Conservation (phyloP, 2,797 vertebrate species). For the Enoplosus armatus region DNA sequence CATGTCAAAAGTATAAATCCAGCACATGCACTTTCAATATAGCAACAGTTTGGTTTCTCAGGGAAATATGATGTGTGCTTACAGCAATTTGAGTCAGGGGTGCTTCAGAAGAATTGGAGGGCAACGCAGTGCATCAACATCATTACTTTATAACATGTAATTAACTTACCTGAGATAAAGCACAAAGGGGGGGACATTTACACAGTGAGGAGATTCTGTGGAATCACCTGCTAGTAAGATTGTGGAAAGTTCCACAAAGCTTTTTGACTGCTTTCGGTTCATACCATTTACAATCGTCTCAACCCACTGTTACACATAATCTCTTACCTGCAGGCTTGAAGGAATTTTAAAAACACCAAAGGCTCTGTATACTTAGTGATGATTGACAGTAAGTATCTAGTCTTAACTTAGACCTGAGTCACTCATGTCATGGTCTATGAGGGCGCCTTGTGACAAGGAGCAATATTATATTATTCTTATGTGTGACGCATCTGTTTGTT, state of each 20-base stretch:
- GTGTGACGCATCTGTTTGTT: not conserved
- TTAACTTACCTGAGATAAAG: not conserved
- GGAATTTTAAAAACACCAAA: constrained; percentile 13
- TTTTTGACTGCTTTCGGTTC: not conserved
- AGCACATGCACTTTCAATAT: not conserved
- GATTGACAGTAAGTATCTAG: constrained; percentile 15
- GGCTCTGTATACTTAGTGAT: not conserved
- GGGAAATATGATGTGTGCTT: not conserved
- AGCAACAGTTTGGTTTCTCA: not conserved
- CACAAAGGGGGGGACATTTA: not conserved
- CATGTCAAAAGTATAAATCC: not conserved
- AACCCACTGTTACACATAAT: not conserved
- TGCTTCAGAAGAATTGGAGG: not conserved
- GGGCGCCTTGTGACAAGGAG: not conserved
- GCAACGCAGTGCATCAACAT: not conserved
- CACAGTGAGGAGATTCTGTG: not conserved
- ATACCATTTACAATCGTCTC: not conserved
- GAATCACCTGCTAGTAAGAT: not conserved
- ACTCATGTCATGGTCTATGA: not conserved
- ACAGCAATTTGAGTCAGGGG: not conserved
- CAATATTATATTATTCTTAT: not conserved
- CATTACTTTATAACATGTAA: constrained; percentile 1
- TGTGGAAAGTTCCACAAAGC: not conserved
- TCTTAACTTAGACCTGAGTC: not conserved
- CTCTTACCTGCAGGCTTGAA: not conserved